Conservation (phyloP, 2,797 vertebrate genomes). For the Sebastes aleutianus region DNA sequence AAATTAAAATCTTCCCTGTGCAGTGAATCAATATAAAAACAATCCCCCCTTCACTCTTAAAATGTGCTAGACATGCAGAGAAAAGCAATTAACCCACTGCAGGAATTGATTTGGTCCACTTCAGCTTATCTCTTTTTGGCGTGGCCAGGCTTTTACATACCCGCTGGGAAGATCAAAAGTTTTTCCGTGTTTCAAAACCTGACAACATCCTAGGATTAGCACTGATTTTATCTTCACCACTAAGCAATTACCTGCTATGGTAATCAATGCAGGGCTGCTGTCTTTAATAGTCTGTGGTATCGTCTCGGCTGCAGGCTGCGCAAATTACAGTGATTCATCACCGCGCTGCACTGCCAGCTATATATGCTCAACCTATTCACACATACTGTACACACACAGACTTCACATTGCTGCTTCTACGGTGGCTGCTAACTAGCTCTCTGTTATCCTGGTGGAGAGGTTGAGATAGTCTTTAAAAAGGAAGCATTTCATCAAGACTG, state of each 20-base stretch:
- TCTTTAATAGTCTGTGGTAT: constrained; percentile 65
- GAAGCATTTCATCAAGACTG: constrained; percentile 4
- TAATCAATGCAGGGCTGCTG: constrained; percentile 71
- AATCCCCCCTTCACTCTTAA: constrained; percentile 43
- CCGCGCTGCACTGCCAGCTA: constrained; percentile 44
- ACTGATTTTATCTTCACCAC: constrained; percentile 66
- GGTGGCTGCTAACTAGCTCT: constrained; percentile 25
- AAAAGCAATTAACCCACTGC: constrained; percentile 75
- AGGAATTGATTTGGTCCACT: constrained; percentile 72
- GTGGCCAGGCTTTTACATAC: constrained; percentile 56
- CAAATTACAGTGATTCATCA: constrained; percentile 79
- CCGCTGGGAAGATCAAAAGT: constrained; percentile 64
- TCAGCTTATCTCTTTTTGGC: constrained; percentile 67
- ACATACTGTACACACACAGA: constrained; percentile 34
- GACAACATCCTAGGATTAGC: constrained; percentile 67
- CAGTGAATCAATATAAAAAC: constrained; percentile 71
- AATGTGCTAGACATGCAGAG: constrained; percentile 68
- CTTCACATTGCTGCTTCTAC: constrained; percentile 3
- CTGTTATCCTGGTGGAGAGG: constrained; percentile 2
- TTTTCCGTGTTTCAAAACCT: constrained; percentile 60
- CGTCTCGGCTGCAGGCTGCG: constrained; percentile 53
- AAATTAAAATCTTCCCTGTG: constrained; percentile 70
- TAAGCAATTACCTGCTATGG: constrained; percentile 73
- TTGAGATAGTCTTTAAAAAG: constrained; percentile 16
- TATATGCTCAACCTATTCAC: constrained; percentile 58